phyloP scores from a whole-genome alignment of 2,797 vertebrate genomes.

The Glossophaga mutica region DNA sequence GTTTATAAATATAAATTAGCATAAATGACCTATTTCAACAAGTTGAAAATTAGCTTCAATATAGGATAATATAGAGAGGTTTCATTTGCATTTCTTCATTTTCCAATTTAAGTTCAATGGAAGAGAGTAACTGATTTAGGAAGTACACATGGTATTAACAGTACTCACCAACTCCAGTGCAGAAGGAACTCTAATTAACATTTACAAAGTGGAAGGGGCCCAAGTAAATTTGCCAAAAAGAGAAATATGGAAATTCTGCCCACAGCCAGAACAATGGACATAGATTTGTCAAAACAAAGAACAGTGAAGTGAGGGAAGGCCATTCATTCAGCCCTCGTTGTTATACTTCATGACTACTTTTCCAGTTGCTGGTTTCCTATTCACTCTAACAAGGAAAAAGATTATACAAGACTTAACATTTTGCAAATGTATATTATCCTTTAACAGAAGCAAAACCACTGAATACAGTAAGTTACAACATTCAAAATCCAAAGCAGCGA shows the following conservation, averaged over 20 bases:
- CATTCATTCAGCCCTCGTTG: neutral
- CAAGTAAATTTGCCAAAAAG: constrained; percentile 53
- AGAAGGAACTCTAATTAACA: constrained; percentile 16
- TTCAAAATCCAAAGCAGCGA: neutral
- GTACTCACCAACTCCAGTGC: neutral
- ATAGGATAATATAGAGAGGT: neutral
- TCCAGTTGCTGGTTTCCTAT: constrained; percentile 55
- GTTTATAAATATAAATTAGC: neutral
- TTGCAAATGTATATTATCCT: constrained; percentile 30
- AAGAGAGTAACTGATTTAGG: neutral
- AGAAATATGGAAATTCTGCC: constrained; percentile 65
- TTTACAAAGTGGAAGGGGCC: constrained; percentile 46
- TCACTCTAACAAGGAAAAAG: constrained; percentile 59
- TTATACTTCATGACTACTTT: constrained; percentile 53
- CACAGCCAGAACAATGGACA: constrained; percentile 67
- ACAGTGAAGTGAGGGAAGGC: constrained; percentile 47
- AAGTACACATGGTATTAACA: neutral
- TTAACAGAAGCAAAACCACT: neutral
- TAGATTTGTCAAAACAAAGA: constrained; percentile 73
- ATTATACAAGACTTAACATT: constrained; percentile 45
- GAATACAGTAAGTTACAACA: neutral
- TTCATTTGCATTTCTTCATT: neutral
- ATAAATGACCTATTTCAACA: neutral
- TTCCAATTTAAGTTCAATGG: neutral
- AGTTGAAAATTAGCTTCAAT: neutral